phyloP scores from a whole-genome alignment of 2,888 invertebrate species.

The Helobdella robusta region DNA sequence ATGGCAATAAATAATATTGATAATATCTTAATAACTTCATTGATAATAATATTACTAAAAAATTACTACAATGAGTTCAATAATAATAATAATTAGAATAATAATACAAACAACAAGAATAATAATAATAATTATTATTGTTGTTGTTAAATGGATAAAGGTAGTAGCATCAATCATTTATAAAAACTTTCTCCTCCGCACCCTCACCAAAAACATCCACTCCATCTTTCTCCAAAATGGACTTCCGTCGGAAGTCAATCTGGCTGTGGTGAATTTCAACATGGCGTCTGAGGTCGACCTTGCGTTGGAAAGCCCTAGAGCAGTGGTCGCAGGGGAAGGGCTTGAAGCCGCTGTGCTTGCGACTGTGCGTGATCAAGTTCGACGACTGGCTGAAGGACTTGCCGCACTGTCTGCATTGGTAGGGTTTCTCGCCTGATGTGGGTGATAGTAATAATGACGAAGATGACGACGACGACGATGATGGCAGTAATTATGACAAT shows the following conservation, averaged over 20 bases:
- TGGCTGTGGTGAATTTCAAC: slow-evolving; percentile 29
- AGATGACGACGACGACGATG: background rate
- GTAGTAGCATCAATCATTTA: background rate
- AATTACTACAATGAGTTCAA: background rate
- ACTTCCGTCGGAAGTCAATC: too few species aligned
- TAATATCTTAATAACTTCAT: background rate
- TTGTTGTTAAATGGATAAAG: background rate
- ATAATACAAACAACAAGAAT: background rate
- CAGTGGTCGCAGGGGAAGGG: slow-evolving; percentile 94
- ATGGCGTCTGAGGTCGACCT: slow-evolving; percentile 52
- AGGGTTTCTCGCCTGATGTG: slow-evolving; percentile 84
- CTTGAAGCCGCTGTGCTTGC: slow-evolving; percentile 96
- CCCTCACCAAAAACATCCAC: background rate
- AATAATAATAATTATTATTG: slow-evolving; percentile 2
- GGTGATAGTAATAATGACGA: background rate
- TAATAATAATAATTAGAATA: background rate
- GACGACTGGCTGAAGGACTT: slow-evolving; percentile 96
- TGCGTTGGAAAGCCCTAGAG: slow-evolving; percentile 70
- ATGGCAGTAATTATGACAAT: too few species aligned
- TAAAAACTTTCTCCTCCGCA: too few species aligned
- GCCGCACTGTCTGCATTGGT: slow-evolving; percentile 92
- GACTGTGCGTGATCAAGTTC: slow-evolving; percentile 85
- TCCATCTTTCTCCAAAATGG: background rate
- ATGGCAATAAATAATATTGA: background rate
- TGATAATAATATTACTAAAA: slow-evolving; percentile 7